Percentiles rank a stretch among this genome's conserved stretches.
These are phyloP conservation scores for Periparus ater DNA, from an alignment of 2,797 vertebrate species.

Conservation along the genomic window DNA sequence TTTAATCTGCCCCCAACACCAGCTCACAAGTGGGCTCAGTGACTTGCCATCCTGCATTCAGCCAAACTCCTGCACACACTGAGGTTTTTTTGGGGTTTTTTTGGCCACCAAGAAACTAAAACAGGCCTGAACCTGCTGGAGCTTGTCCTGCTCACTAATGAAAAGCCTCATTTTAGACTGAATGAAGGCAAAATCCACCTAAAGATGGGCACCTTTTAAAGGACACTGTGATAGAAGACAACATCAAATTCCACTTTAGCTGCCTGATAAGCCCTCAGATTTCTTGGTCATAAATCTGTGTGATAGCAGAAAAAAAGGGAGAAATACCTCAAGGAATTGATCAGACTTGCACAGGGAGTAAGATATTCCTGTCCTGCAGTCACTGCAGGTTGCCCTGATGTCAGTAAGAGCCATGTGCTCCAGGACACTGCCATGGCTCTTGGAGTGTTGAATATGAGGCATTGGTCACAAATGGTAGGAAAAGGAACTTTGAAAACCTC, in stretches of 20 bases:
- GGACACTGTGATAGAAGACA: not conserved
- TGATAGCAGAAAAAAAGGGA: not conserved
- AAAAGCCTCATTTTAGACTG: not conserved
- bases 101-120: not conserved
- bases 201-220: not conserved
- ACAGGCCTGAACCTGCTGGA: not conserved
- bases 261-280: not conserved
- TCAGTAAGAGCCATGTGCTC: accelerated
- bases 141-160: not conserved
- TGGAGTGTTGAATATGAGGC: accelerated
- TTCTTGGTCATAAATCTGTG: not conserved
- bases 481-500: not conserved
- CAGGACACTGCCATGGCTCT: accelerated
- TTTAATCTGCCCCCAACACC: not conserved
- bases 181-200: accelerated
- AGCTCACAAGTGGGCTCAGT: not conserved
- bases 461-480: not conserved
- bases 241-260: not conserved
- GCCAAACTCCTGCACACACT: not conserved
- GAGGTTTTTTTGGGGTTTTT: not conserved
- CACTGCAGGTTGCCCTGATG: not conserved
- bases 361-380: not conserved
- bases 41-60: not conserved
- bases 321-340: not conserved
- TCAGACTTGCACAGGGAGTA: not conserved